These are phyloP conservation scores for Takifugu flavidus DNA, from an alignment of 2,113 vertebrate species.

Conservation along the genomic window DNA sequence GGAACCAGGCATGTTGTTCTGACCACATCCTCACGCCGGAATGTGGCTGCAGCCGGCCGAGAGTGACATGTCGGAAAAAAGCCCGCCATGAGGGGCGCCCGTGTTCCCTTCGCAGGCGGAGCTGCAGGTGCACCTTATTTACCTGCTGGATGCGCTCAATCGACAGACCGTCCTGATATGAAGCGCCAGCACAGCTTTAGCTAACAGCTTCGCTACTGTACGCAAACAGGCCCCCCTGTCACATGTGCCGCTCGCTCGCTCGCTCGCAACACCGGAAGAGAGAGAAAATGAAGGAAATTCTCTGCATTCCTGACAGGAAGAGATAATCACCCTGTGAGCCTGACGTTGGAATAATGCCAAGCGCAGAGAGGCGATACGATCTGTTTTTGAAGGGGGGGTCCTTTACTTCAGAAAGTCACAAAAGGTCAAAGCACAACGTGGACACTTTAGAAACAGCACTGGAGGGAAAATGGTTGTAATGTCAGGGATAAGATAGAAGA, in stretches of 20 bases:
- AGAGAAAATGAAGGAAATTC: constrained; percentile 72
- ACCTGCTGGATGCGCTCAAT: constrained; percentile 25
- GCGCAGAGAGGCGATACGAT: constrained; percentile 49
- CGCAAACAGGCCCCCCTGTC: constrained; percentile 23
- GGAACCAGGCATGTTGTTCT: constrained; percentile 33
- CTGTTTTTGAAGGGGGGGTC: constrained; percentile 37
- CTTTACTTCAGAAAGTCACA: constrained; percentile 23
- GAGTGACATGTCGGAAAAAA: constrained; percentile 41
- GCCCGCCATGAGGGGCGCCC: background rate
- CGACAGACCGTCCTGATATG: constrained; percentile 26
- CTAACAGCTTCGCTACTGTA: constrained; percentile 26
- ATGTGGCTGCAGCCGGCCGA: constrained; percentile 37
- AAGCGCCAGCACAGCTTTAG: constrained; percentile 15
- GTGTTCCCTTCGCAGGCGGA: too few species aligned
- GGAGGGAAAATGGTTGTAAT: constrained; percentile 15
- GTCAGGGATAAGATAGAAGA: constrained; percentile 2
- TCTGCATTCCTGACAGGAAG: constrained; percentile 78
- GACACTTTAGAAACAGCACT: constrained; percentile 14
- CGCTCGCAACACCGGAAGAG: constrained; percentile 63
- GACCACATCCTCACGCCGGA: constrained; percentile 37
- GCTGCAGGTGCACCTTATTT: constrained; percentile 51
- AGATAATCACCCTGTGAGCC: constrained; percentile 75
- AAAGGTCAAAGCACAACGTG: constrained; percentile 25
- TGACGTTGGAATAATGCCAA: constrained; percentile 53
- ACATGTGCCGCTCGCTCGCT: constrained; percentile 47